Base-by-base conservation (phyloP, 2,113 vertebrate species). In the Uria aalge region DNA sequence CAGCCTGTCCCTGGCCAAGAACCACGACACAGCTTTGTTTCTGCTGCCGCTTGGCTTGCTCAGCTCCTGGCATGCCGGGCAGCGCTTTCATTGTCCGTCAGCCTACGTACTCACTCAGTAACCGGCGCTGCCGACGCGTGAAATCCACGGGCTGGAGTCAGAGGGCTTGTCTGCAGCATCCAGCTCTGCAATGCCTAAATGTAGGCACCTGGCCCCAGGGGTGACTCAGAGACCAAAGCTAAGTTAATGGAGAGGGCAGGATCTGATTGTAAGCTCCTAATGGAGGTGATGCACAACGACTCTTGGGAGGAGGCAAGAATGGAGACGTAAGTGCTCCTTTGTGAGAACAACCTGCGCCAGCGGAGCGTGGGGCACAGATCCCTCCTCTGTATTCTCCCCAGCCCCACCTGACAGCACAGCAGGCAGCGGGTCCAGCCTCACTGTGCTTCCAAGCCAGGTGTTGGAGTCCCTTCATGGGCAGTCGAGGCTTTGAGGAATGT, bases 201-300 rank as follows among this genome's bases (percentile, higher is more conserved):
- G 67, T 27, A 87, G 40, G 60, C 60, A 71, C 80, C 47, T 30
- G 68, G 59, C 67, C 72, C 41, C 10, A 8, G 2, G 34, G 72
- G 66, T 97, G 93, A 96, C 68, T 95, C 93, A 96, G 75, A 86
- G 64, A 78, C 69, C n/a, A 75, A 59, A 92, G 57, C 34, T 48
- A 74, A 90, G 43, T 40, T 71, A 89, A 59, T 36, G 38, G 43
- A 56, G 63, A 94, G 76, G 91, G 75, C 79, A 87, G 91, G 84
- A 55, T 55, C 62, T 91, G 40, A 34, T 48, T 1, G 1, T 94
- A 89, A 87, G 30, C 84, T 95, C 47, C 19, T 89, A 92, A 81
- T 60, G 60, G 43, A 95, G 66, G 47, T 91, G 84, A 87, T 67
- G 60, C 89, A 92, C 68, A 91, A 8, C 52, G 52, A 95, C 43